These are phyloP conservation scores for Climacteris rufus DNA, from an alignment of 2,113 vertebrate genomes.

Conservation along the genomic window DNA sequence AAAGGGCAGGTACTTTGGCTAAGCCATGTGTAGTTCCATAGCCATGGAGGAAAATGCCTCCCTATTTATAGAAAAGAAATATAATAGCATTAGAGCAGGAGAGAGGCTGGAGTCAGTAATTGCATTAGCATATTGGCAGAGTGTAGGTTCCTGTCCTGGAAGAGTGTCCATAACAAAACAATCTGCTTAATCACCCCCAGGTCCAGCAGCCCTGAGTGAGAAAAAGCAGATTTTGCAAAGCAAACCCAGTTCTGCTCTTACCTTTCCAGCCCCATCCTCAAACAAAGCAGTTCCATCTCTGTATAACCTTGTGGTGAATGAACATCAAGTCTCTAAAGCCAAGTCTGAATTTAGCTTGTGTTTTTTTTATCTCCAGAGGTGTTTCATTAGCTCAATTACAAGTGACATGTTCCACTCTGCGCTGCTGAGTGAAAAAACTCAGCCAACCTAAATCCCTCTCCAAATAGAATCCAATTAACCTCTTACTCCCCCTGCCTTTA, in stretches of 20 bases:
- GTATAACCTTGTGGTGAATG: background rate
- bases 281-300: background rate
- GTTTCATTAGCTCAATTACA: constrained; percentile 63
- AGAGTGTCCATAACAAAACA: background rate
- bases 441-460: constrained; percentile 59
- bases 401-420: constrained; percentile 4
- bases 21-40: background rate
- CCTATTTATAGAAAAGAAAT: background rate
- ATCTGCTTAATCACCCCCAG: background rate
- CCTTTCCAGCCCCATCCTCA: background rate
- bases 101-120: background rate
- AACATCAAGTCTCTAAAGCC: background rate
- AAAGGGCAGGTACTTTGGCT: background rate
- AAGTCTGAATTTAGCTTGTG: constrained; percentile 6
- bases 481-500: background rate
- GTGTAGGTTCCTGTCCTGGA: background rate
- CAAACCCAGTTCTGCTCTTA: background rate
- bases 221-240: background rate
- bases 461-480: constrained; percentile 51
- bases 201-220: background rate
- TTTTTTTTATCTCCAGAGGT: constrained; percentile 40
- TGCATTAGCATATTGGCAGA: background rate
- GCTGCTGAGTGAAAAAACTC: constrained; percentile 14
- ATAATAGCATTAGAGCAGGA: background rate
- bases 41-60: background rate